Conservation (phyloP, 2,888 invertebrate genomes). For the Leucophora obtusa region DNA sequence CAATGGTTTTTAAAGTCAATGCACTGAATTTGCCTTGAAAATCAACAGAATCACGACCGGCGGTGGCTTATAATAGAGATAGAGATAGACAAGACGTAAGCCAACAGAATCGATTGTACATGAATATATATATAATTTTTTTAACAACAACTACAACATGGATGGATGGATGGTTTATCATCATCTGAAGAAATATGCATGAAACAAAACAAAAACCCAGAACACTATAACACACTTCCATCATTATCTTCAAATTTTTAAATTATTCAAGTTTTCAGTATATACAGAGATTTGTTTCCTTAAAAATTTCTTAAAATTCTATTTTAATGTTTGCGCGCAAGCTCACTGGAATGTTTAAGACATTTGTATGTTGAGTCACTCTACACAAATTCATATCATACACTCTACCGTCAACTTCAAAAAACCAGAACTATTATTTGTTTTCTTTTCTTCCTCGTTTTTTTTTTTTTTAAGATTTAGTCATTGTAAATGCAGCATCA, state of each 20-base stretch:
- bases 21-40: constrained; percentile 71
- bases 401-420: constrained; percentile 27
- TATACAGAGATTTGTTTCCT: constrained; percentile 1
- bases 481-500: constrained; percentile 39
- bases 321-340: constrained; percentile 48
- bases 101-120: constrained; percentile 51
- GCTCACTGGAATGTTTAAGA: constrained; percentile 56
- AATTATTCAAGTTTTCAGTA: neutral
- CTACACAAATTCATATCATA: constrained; percentile 21
- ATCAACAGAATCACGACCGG: constrained; percentile 63
- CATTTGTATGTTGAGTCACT: constrained; percentile 60
- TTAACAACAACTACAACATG: neutral
- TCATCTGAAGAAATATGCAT: constrained; percentile 24
- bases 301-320: constrained; percentile 28
- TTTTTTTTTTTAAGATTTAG: constrained; percentile 33
- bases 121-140: neutral
- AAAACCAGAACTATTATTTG: constrained; percentile 44
- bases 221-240: neutral
- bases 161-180: constrained; percentile 31
- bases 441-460: constrained; percentile 24
- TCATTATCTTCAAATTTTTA: neutral
- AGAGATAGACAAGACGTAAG: constrained; percentile 45
- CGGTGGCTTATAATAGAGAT: constrained; percentile 52
- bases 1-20: constrained; percentile 68
- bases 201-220: constrained; percentile 28